phyloP scores from a whole-genome alignment of 92 coral and sea anemone species.

The Actinostola sp. region DNA sequence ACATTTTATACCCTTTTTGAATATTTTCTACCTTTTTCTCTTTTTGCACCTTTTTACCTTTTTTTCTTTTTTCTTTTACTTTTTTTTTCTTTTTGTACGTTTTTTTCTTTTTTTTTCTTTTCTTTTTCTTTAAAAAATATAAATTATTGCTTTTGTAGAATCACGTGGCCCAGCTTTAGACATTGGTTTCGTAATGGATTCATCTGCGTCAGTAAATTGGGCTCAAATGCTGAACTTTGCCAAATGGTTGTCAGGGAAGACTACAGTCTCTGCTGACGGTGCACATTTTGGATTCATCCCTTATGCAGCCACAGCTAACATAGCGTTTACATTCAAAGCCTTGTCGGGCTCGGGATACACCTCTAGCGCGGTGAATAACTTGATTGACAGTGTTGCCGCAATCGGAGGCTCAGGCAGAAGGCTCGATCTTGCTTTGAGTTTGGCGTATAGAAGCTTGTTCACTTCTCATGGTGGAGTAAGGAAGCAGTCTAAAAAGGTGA shows the following conservation, averaged over 20 bases:
- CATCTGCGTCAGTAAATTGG: constrained; percentile 69
- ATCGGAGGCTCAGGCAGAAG: constrained; percentile 52
- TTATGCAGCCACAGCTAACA: constrained; percentile 38
- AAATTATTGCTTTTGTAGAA: neutral
- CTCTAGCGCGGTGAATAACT: constrained; percentile 19
- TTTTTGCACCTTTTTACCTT: too few relatives aligned
- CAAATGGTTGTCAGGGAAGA: constrained; percentile 58
- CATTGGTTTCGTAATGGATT: constrained; percentile 67
- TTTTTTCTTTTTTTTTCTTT: too few relatives aligned
- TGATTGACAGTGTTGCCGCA: constrained; percentile 40
- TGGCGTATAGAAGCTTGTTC: constrained; percentile 61
- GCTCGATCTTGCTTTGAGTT: constrained; percentile 60
- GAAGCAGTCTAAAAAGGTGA: constrained; percentile 51
- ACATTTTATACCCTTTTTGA: too few relatives aligned
- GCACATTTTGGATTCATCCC: constrained; percentile 70
- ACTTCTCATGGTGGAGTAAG: constrained; percentile 58
- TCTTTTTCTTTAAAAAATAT: neutral
- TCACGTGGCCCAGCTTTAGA: constrained; percentile 53
- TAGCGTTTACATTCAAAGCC: constrained; percentile 44
- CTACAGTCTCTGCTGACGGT: constrained; percentile 54
- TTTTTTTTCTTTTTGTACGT: too few relatives aligned
- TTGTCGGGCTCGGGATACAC: constrained; percentile 51
- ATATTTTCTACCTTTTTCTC: too few relatives aligned
- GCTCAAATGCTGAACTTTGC: constrained; percentile 53
- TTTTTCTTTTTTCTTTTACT: too few relatives aligned